These are phyloP conservation scores for Macrobrachium nipponense DNA, from an alignment of 1,140 invertebrate species.

Conservation along the genomic window DNA sequence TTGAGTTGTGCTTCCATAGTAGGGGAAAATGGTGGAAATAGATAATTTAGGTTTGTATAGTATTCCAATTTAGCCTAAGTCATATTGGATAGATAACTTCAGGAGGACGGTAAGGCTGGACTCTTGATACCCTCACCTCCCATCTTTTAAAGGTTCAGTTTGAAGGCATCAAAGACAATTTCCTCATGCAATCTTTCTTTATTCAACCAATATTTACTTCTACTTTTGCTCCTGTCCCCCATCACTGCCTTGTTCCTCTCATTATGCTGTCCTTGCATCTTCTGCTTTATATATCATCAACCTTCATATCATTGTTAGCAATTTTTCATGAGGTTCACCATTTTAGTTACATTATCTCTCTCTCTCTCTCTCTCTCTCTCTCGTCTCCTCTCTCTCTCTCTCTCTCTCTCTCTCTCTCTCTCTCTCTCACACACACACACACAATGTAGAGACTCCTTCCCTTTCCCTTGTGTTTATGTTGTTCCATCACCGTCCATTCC, in stretches of 20 bases:
- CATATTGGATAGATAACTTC: too few relatives aligned
- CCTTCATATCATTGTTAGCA: not conserved
- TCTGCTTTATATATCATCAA: not conserved
- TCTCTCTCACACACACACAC: not conserved
- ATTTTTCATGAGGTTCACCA: too few relatives aligned
- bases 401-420: slow-evolving; percentile 10
- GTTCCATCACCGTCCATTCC: too few relatives aligned
- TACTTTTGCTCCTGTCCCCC: not conserved
- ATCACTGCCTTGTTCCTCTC: not conserved
- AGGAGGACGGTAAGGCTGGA: too few relatives aligned
- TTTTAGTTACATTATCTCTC: not conserved
- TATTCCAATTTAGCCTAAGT: too few relatives aligned
- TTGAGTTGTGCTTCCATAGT: too few relatives aligned
- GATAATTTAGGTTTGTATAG: too few relatives aligned
- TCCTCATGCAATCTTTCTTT: not conserved
- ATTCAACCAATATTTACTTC: not conserved
- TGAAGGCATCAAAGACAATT: too few relatives aligned
- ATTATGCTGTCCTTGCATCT: not conserved
- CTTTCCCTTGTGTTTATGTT: not conserved
- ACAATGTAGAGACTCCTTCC: not conserved
- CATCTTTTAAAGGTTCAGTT: too few relatives aligned
- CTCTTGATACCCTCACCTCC: too few relatives aligned
- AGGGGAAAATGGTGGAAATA: too few relatives aligned
- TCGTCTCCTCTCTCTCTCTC: too few relatives aligned
- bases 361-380: not conserved